A percentile compares a stretch with the other conserved stretches of the same genome.
phyloP scores from a whole-genome alignment of 2,888 invertebrate species.

The Priocnemis perturbator region DNA sequence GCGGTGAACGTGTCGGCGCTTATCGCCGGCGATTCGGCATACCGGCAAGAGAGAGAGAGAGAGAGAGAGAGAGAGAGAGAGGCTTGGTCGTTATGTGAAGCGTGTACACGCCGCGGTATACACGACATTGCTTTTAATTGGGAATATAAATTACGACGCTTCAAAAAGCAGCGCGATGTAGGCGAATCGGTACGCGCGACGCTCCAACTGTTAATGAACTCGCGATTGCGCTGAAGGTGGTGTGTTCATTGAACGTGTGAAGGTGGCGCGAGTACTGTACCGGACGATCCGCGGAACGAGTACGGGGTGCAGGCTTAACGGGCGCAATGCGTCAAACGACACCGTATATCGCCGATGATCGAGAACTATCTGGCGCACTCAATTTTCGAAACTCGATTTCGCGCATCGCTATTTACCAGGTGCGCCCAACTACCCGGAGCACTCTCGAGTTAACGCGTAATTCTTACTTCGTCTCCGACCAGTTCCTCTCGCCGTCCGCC shows the following conservation, averaged over 20 bases:
- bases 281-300: neutral
- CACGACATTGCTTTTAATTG: constrained; percentile 36
- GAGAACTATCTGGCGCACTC: neutral
- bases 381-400: neutral
- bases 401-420: constrained; percentile 2
- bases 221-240: constrained; percentile 22
- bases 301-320: neutral
- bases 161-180: constrained; percentile 22
- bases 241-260: constrained; percentile 31
- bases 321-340: neutral
- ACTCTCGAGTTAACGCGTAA: neutral
- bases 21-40: constrained; percentile 11
- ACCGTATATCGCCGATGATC: neutral
- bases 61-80: too few relatives aligned
- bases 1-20: neutral
- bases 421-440: neutral
- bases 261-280: constrained; percentile 20
- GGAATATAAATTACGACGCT: constrained; percentile 28
- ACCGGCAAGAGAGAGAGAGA: neutral
- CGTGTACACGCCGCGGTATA: constrained; percentile 23
- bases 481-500: too few relatives aligned
- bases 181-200: constrained; percentile 16
- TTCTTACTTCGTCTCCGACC: neutral
- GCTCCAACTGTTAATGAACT: constrained; percentile 36
- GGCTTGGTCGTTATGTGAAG: constrained; percentile 18